Conservation (phyloP, 2,888 invertebrate species). For the Drosophila borealis region DNA sequence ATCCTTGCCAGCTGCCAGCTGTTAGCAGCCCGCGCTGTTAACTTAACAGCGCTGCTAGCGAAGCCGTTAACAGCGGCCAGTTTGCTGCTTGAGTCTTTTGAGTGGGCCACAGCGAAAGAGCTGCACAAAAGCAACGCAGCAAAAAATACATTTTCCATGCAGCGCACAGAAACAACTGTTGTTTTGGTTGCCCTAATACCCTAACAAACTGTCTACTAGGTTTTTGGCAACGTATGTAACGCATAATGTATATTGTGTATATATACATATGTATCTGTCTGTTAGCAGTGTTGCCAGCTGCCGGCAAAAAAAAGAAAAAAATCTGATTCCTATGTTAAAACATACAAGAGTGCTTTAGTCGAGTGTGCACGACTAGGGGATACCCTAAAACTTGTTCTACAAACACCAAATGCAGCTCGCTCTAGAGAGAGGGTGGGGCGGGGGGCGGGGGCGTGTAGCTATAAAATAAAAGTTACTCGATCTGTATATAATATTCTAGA, state of each 20-base stretch:
- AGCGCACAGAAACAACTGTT: conserved; percentile 72
- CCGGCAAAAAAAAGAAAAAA: too few species aligned
- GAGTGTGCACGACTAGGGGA: too few species aligned
- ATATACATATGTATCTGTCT: not conserved
- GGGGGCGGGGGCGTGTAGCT: too few species aligned
- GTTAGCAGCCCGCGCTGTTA: conserved; percentile 24
- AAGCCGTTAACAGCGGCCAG: conserved; percentile 24
- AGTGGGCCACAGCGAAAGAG: conserved; percentile 35
- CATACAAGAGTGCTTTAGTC: too few species aligned
- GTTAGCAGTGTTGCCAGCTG: too few species aligned
- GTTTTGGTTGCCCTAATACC: conserved; percentile 37
- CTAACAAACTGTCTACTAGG: not conserved
- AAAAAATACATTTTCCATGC: conserved; percentile 74
- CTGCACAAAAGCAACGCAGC: conserved; percentile 54
- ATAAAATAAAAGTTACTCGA: too few species aligned
- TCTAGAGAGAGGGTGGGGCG: too few species aligned
- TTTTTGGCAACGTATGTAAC: not conserved
- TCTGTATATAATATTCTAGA: too few species aligned
- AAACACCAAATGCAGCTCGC: too few species aligned
- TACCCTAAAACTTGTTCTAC: too few species aligned
- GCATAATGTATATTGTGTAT: not conserved
- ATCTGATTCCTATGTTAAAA: too few species aligned
- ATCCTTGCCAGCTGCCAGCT: conserved; percentile 37
- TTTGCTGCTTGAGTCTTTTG: conserved; percentile 47
- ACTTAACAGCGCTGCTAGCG: conserved; percentile 23